Evolutionary conservation across 2,797 vertebrate genomes (phyloP).

Genomic region (Heterohyrax brucei): DNA sequence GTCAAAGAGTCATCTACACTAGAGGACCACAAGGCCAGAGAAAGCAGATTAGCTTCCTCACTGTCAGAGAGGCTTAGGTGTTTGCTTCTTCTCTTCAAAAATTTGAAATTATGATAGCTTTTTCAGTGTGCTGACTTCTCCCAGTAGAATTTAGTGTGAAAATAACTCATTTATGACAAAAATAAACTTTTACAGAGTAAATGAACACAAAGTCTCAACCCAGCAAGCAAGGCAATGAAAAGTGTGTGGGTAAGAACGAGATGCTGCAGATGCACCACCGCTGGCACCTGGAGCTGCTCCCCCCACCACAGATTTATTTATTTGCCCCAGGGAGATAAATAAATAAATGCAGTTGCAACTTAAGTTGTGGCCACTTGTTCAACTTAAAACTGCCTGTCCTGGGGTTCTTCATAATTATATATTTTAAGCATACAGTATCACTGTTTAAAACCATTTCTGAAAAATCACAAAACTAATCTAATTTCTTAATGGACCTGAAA

Average conservation of each 20-base stretch:
- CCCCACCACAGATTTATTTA: neutral
- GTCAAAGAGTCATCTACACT: neutral
- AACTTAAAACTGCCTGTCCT: neutral
- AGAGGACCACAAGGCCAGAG: neutral
- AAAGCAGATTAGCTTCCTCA: neutral
- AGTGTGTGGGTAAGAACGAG: neutral
- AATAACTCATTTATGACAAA: conserved; percentile 69
- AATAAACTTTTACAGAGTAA: conserved; percentile 60
- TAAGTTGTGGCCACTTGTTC: neutral
- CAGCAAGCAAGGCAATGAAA: neutral
- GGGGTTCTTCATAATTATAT: neutral
- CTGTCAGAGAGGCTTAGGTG: neutral
- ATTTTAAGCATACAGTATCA: conserved; percentile 52
- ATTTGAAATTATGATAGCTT: conserved; percentile 36
- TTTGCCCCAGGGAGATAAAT: neutral
- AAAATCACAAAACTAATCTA: neutral
- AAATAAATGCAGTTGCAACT: neutral
- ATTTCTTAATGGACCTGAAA: conserved; percentile 51
- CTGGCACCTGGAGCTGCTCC: neutral
- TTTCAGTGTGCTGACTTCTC: conserved; percentile 31
- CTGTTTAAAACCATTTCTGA: conserved; percentile 12
- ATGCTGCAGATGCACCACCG: neutral
- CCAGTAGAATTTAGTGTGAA: conserved; percentile 12
- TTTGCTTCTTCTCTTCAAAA: conserved; percentile 56
- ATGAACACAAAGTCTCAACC: conserved; percentile 14